Evolutionary conservation across 2,888 invertebrate genomes (phyloP).

Genomic region (Antheraea yamamai): DNA sequence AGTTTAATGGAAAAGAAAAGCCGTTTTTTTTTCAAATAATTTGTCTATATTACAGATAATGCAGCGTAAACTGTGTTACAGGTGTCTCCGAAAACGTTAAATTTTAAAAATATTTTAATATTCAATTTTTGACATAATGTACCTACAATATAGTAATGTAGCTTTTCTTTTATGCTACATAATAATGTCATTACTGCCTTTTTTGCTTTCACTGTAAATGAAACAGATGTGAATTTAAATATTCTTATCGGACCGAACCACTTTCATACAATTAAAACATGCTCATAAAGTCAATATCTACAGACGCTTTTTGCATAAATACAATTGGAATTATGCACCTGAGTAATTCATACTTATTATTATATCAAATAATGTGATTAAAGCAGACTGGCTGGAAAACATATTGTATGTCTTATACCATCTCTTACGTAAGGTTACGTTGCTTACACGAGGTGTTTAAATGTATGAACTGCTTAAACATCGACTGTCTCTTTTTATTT

Average conservation of each 20-base stretch:
- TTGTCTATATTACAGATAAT: no score
- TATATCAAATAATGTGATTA: constrained; percentile 8
- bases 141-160: neutral
- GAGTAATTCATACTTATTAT: constrained; percentile 18
- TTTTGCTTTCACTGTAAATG: neutral
- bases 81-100: neutral
- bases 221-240: constrained; percentile 7
- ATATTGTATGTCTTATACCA: neutral
- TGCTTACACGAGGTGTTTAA: neutral
- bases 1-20: neutral
- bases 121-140: neutral
- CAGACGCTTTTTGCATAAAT: neutral
- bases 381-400: constrained; percentile 1
- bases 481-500: neutral
- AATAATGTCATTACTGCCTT: neutral
- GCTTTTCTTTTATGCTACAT: neutral
- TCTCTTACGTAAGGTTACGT: neutral
- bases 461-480: neutral
- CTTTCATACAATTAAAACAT: neutral
- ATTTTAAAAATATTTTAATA: neutral
- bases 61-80: no score
- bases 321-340: constrained; percentile 16
- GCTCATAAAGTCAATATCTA: neutral
- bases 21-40: neutral
- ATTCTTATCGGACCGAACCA: neutral